Conservation (phyloP, 2,113 vertebrate species). For the Amphiprion percula region DNA sequence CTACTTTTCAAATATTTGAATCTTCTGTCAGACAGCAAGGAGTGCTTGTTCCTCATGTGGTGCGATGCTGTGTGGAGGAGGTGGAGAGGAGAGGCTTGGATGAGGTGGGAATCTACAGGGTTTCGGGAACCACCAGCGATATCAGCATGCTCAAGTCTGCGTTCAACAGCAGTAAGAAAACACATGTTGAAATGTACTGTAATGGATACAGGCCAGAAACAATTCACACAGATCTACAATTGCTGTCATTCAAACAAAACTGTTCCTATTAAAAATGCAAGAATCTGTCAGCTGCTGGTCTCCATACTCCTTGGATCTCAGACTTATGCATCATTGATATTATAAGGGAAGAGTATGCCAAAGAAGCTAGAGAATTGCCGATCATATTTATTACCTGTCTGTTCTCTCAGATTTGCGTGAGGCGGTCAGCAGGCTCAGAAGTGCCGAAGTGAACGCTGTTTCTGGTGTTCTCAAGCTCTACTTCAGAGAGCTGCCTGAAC, state of each 20-base stretch:
- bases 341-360: neutral
- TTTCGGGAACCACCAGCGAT: slow-evolving; percentile 78
- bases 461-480: slow-evolving; percentile 84
- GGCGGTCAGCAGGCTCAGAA: slow-evolving; percentile 75
- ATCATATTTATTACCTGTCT: neutral
- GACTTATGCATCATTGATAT: neutral
- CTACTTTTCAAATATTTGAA: neutral
- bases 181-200: neutral
- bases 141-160: slow-evolving; percentile 74
- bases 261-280: neutral
- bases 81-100: slow-evolving; percentile 82
- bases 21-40: slow-evolving; percentile 76
- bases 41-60: slow-evolving; percentile 81
- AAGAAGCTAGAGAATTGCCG: neutral
- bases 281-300: neutral
- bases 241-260: too few relatives aligned
- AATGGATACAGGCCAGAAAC: neutral
- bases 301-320: too few relatives aligned
- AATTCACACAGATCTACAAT: neutral
- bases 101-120: slow-evolving; percentile 84
- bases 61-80: slow-evolving; percentile 83
- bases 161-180: slow-evolving; percentile 82
- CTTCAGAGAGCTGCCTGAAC: slow-evolving; percentile 83
- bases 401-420: slow-evolving; percentile 78
- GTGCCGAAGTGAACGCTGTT: slow-evolving; percentile 79